Evolutionary conservation across 1,140 invertebrate genomes (phyloP), one percentile per base, ranked within the genome.

Genomic region (Eurytemora carolleeae): DNA sequence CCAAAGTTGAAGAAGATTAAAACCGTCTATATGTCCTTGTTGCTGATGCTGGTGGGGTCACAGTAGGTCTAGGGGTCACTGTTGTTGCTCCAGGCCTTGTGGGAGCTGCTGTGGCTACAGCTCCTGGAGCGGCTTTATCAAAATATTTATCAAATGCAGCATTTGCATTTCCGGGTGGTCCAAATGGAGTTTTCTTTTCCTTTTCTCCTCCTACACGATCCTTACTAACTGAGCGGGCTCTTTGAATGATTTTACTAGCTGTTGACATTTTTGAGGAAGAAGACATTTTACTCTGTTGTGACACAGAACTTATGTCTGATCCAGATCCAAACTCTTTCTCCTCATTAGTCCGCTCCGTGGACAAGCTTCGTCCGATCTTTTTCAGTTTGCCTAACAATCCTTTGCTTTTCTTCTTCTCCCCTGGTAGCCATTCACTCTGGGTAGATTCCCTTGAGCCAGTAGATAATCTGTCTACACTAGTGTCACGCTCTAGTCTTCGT

Each of bases 121-220:
- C 31, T 44, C 31, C 31, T 44, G 31, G 31, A 7, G 21, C 23
- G 21, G 58, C 59, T 31, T 18, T 21, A 17, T 18, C 20, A 53
- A 60, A 60, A 18, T 60, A 60, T 53, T 60, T 52, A 24, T 60
- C 59, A 60, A 60, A 60, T 60, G 59, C 24, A 15, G 19, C 31
- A 23, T 60, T 60, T 16, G 59, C 59, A 21, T 24, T 20, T 18
- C 17, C 16, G 18, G 24, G 20, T 16, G 59, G 44, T 52, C 20
- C 31, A n/a, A 44, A 44, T 7, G 31, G 31, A 12, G 31, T 44
- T 44, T 44, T 44, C 31, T 44, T 44, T 44, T 44, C 31, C n/a
- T 44, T 44, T n/a, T 44, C n/a, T 44, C n/a, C 31, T 44, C 7
- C 31, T 12, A 7, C 31, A 44, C 31, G 31, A 44, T 44, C 31